Evolutionary conservation across 2,888 invertebrate species (phyloP).

Genomic region (Caradrina clavipalpis): DNA sequence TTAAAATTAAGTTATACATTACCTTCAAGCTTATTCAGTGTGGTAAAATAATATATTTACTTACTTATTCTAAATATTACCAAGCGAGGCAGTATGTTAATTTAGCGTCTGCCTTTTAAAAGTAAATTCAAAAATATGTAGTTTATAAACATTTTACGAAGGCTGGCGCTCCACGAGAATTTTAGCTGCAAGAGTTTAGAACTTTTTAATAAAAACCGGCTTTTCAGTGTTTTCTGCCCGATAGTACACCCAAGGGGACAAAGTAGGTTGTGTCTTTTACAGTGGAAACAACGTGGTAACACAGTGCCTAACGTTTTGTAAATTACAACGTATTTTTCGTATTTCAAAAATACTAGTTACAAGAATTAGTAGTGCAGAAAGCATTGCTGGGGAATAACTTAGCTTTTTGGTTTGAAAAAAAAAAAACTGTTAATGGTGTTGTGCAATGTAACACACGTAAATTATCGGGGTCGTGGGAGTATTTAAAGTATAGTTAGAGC

Average conservation of each 20-base stretch:
- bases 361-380: too few relatives aligned
- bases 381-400: too few relatives aligned
- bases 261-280: conserved; percentile 12
- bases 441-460: too few relatives aligned
- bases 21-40: conserved; percentile 13
- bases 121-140: conserved; percentile 46
- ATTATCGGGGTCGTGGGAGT: too few relatives aligned
- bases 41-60: conserved; percentile 20
- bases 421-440: too few relatives aligned
- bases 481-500: too few relatives aligned
- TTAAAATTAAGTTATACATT: conserved; percentile 16
- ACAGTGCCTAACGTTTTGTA: background rate
- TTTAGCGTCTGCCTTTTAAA: conserved; percentile 36
- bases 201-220: conserved; percentile 44
- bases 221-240: conserved; percentile 23
- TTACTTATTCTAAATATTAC: conserved; percentile 26
- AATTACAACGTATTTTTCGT: background rate
- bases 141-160: conserved; percentile 45
- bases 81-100: conserved; percentile 36
- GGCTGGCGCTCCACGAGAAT: conserved; percentile 12
- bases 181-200: conserved; percentile 25
- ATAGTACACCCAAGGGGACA: conserved; percentile 23
- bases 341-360: too few relatives aligned
- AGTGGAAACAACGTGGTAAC: background rate
- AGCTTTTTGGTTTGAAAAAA: too few relatives aligned